These are phyloP conservation scores for Thecocarcelia acutangulata DNA, from an alignment of 2,888 invertebrate species.

Conservation along the genomic window DNA sequence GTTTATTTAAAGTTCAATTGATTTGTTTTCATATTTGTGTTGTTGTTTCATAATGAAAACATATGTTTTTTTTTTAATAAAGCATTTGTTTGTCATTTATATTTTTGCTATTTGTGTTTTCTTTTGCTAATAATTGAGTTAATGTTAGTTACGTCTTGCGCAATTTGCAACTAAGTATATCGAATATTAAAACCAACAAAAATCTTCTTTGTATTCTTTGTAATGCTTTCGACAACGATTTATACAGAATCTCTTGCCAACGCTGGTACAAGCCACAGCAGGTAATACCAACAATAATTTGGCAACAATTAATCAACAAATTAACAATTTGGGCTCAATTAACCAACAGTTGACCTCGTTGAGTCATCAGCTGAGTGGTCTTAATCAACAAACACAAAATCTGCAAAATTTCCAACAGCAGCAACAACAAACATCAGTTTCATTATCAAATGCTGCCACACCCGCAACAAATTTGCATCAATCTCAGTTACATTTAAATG, in stretches of 20 bases:
- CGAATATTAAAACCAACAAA: conserved; percentile 20
- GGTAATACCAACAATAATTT: conserved; percentile 79
- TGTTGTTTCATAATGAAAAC: conserved; percentile 48
- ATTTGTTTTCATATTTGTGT: conserved; percentile 33
- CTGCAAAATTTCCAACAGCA: conserved; percentile 79
- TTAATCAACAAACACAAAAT: conserved; percentile 81
- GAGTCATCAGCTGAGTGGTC: conserved; percentile 80
- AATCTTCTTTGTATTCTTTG: conserved; percentile 22
- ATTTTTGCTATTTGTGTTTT: conserved; percentile 17
- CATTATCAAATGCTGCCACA: conserved; percentile 62
- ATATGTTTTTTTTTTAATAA: no score
- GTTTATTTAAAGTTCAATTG: conserved; percentile 26
- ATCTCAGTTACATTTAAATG: conserved; percentile 75
- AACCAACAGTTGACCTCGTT: conserved; percentile 80
- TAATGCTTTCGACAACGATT: conserved; percentile 4
- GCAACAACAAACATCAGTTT: conserved; percentile 65
- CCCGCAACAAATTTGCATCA: conserved; percentile 70
- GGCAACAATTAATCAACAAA: conserved; percentile 81
- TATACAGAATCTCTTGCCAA: conserved; percentile 78
- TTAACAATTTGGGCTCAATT: conserved; percentile 80
- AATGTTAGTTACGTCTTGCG: not conserved
- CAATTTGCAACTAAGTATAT: conserved; percentile 6
- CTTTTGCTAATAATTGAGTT: conserved; percentile 28
- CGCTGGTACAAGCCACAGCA: conserved; percentile 79
- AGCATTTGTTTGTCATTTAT: no score